Conservation (phyloP, 2,797 vertebrate genomes). For the Morelia viridis region DNA sequence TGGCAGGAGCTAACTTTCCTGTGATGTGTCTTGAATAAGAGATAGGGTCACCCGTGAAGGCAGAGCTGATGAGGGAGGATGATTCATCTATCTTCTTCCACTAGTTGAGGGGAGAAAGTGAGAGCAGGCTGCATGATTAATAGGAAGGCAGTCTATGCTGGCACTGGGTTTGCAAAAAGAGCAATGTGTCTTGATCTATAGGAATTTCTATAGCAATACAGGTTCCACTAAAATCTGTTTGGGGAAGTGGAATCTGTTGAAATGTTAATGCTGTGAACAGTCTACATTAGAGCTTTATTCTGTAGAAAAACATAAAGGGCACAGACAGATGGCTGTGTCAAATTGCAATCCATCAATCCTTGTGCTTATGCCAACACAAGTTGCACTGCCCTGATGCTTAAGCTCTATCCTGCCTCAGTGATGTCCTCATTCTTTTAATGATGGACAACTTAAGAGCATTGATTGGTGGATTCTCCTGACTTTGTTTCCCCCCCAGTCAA, state of each 20-base stretch:
- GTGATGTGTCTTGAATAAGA: background rate
- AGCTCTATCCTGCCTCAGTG: background rate
- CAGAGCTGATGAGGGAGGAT: background rate
- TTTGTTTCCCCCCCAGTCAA: background rate
- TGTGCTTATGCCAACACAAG: background rate
- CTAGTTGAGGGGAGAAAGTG: background rate
- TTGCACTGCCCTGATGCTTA: background rate
- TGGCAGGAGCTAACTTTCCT: background rate
- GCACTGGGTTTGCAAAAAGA: background rate
- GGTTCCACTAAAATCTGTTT: background rate
- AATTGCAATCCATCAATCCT: background rate
- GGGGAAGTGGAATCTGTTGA: background rate
- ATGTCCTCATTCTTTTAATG: background rate
- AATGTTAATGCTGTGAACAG: background rate
- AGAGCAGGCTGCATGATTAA: background rate
- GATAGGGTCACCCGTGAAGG: background rate
- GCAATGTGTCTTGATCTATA: background rate
- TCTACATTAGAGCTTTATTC: background rate
- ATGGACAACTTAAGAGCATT: background rate
- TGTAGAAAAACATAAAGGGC: background rate
- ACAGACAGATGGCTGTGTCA: background rate
- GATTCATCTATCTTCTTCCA: background rate
- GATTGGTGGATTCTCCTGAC: background rate
- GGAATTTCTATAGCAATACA: background rate
- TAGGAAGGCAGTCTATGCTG: background rate